Conservation (phyloP, 2,888 invertebrate species). For the Dorcus parallelipipedus region DNA sequence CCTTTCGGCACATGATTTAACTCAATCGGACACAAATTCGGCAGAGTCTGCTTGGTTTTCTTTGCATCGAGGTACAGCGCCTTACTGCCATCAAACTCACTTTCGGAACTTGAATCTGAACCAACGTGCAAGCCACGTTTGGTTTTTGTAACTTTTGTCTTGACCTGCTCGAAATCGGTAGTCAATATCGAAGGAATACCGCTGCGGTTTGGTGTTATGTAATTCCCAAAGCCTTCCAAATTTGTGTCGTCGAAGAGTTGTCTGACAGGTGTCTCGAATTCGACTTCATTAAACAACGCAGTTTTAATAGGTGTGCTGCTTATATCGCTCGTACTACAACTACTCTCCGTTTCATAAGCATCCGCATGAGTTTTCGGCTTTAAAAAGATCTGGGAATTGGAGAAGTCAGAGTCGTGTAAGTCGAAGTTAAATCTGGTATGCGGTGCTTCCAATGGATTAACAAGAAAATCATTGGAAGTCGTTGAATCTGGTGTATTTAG, state of each 20-base stretch:
- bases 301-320: slow-evolving; percentile 33
- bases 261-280: slow-evolving; percentile 29
- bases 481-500: slow-evolving; percentile 28
- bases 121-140: slow-evolving; percentile 9
- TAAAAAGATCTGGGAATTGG: slow-evolving; percentile 17
- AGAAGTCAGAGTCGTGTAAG: slow-evolving; percentile 38
- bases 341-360: slow-evolving; percentile 40
- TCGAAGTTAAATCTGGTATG: slow-evolving; percentile 35
- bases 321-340: slow-evolving; percentile 35
- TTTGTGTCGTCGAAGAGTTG: slow-evolving; percentile 33
- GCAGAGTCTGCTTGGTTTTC: slow-evolving; percentile 21
- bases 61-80: slow-evolving; percentile 7
- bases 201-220: slow-evolving; percentile 33
- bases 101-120: slow-evolving; percentile 39
- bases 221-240: slow-evolving; percentile 39
- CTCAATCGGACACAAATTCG: slow-evolving; percentile 27
- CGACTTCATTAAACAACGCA: slow-evolving; percentile 39
- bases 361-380: slow-evolving; percentile 25
- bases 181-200: neutral
- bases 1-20: neutral
- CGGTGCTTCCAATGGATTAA: slow-evolving; percentile 24
- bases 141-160: slow-evolving; percentile 2
- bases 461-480: slow-evolving; percentile 37
- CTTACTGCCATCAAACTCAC: slow-evolving; percentile 30
- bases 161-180: slow-evolving; percentile 4